A percentile compares a stretch with the other conserved stretches of the same genome.
These are phyloP conservation scores for Pentamera pediparva DNA, from an alignment of 53 echinoderm and acorn worm species.

Conservation along the genomic window DNA sequence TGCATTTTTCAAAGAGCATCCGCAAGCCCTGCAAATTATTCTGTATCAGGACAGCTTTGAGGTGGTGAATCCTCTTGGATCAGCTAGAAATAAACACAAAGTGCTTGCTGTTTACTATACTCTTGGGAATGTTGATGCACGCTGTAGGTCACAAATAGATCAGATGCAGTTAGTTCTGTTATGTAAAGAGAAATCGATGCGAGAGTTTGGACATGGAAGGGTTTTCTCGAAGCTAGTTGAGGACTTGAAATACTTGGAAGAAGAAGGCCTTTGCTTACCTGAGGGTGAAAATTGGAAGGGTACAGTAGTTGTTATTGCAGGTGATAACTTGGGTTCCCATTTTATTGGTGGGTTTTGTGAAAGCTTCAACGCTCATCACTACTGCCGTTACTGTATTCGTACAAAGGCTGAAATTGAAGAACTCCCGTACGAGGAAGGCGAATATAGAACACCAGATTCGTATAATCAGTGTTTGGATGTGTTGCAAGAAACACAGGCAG, in stretches of 20 bases:
- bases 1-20: conserved; percentile 19
- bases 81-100: conserved; percentile 56
- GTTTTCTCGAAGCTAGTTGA: conserved; percentile 40
- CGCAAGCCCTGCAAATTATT: conserved; percentile 35
- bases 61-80: conserved; percentile 62
- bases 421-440: conserved; percentile 43
- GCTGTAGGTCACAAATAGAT: conserved; percentile 39
- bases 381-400: conserved; percentile 43
- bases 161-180: conserved; percentile 49
- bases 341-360: conserved; percentile 57
- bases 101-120: conserved; percentile 57
- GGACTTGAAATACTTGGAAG: conserved; percentile 42
- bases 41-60: conserved; percentile 63
- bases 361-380: conserved; percentile 43
- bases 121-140: conserved; percentile 52
- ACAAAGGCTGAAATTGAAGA: conserved; percentile 41
- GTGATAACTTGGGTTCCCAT: conserved; percentile 62
- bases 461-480: conserved; percentile 24
- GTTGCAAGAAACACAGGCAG: conserved; percentile 11
- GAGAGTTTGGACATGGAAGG: conserved; percentile 39
- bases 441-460: conserved; percentile 45
- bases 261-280: conserved; percentile 30
- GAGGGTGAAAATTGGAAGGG: conserved; percentile 21
- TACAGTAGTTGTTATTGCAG: conserved; percentile 36
- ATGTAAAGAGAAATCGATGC: conserved; percentile 55